phyloP scores from a whole-genome alignment of 2,113 vertebrate genomes.

The Colaptes auratus region DNA sequence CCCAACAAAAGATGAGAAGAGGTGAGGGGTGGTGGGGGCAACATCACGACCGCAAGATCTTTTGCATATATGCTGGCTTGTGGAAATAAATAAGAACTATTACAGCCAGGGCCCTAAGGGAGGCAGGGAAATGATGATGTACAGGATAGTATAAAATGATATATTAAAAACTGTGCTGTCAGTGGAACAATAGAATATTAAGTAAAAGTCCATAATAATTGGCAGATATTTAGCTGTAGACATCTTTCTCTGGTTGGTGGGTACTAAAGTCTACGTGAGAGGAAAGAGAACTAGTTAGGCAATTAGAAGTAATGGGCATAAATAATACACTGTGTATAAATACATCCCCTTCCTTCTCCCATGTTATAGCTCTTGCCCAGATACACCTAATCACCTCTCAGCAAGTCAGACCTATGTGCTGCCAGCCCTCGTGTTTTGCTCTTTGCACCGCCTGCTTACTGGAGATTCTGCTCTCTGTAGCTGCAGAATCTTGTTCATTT shows the following conservation, averaged over 20 bases:
- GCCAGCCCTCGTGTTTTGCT: conserved; percentile 6
- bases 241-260: conserved; percentile 62
- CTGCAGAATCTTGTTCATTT: background rate
- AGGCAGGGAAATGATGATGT: conserved; percentile 55
- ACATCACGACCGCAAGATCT: conserved; percentile 22
- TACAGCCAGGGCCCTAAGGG: conserved; percentile 50
- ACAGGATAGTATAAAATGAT: conserved; percentile 57
- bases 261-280: conserved; percentile 68
- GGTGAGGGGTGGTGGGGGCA: background rate
- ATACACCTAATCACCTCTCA: conserved; percentile 56
- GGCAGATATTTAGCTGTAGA: conserved; percentile 66
- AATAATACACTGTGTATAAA: conserved; percentile 51
- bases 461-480: background rate
- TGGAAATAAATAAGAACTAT: conserved; percentile 69
- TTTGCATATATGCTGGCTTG: conserved; percentile 55
- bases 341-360: background rate
- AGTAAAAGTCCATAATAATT: conserved; percentile 64
- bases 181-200: conserved; percentile 57
- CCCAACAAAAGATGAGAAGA: background rate
- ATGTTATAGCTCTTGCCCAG: background rate
- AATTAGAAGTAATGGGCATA: conserved; percentile 70
- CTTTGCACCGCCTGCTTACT: background rate
- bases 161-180: conserved; percentile 50
- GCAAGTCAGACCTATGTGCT: conserved; percentile 5
- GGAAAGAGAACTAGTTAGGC: conserved; percentile 68